Evolutionary conservation across 2,797 vertebrate species (phyloP).

Genomic region (Pipistrellus kuhlii): DNA sequence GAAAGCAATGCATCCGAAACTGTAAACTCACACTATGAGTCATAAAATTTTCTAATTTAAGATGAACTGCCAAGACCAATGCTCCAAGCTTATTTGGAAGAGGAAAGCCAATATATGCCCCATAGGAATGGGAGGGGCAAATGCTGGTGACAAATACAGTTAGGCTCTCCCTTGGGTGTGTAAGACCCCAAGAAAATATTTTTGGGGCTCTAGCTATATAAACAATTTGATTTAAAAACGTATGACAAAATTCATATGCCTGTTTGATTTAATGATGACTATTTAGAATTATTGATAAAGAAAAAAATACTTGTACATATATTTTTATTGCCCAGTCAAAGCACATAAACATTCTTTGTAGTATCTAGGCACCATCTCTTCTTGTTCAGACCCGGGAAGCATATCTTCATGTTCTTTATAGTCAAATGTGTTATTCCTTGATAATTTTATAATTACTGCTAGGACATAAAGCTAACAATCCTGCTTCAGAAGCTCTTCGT

Average conservation of each 20-base stretch:
- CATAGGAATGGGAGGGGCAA: background rate
- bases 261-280: constrained; percentile 44
- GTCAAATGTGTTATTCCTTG: constrained; percentile 12
- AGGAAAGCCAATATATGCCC: background rate
- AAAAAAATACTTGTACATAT: background rate
- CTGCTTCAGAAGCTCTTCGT: background rate
- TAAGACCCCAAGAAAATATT: background rate
- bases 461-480: background rate
- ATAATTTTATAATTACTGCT: constrained; percentile 9
- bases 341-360: background rate
- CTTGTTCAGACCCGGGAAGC: background rate
- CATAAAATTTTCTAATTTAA: constrained; percentile 59
- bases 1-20: constrained; percentile 31
- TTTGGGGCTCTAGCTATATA: constrained; percentile 22
- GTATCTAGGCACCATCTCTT: background rate
- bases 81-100: constrained; percentile 3
- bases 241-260: background rate
- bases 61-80: constrained; percentile 15
- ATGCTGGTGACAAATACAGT: background rate
- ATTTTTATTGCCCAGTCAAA: constrained; percentile 36
- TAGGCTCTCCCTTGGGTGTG: background rate
- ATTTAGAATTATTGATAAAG: constrained; percentile 16
- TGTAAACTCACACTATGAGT: constrained; percentile 44
- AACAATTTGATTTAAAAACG: background rate
- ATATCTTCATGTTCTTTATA: constrained; percentile 44